Conservation (phyloP, 1,140 invertebrate genomes). For the Polypedilum vanderplanki region DNA sequence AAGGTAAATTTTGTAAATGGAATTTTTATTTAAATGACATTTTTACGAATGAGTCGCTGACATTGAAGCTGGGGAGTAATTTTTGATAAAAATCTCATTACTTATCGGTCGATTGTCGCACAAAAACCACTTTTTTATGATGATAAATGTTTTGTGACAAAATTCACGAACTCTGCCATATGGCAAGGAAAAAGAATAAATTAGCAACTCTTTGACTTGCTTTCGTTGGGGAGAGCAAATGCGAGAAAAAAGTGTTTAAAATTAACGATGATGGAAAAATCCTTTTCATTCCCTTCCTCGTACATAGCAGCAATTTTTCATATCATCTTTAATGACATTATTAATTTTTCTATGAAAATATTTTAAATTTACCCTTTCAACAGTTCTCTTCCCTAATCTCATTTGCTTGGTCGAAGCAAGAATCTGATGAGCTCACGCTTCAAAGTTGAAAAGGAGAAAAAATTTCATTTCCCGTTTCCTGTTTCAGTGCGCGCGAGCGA, state of each 20-base stretch:
- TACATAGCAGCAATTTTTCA: not conserved
- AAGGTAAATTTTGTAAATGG: slow-evolving; percentile 11
- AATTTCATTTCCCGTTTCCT: slow-evolving; percentile 26
- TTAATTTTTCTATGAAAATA: slow-evolving; percentile 3
- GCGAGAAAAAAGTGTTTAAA: slow-evolving; percentile 19
- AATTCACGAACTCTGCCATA: not conserved
- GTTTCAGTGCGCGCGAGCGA: not conserved
- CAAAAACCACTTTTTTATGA: no score
- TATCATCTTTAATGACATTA: slow-evolving; percentile 21
- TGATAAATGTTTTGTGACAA: not conserved
- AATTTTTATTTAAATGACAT: slow-evolving; percentile 28
- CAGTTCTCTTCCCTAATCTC: no score
- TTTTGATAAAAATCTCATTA: no score
- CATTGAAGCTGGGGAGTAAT: no score
- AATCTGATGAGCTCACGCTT: not conserved
- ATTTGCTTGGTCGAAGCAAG: not conserved
- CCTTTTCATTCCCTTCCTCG: not conserved
- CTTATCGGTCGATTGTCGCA: no score
- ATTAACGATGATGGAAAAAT: slow-evolving; percentile 15
- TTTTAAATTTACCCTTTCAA: not conserved
- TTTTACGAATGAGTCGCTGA: not conserved
- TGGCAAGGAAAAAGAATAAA: not conserved
- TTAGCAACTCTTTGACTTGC: not conserved
- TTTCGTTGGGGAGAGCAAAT: not conserved
- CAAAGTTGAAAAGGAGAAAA: not conserved